Percentiles rank a stretch among this genome's conserved stretches.
Conservation (phyloP, 1,140 invertebrate species). For the Drosophila orosa region DNA sequence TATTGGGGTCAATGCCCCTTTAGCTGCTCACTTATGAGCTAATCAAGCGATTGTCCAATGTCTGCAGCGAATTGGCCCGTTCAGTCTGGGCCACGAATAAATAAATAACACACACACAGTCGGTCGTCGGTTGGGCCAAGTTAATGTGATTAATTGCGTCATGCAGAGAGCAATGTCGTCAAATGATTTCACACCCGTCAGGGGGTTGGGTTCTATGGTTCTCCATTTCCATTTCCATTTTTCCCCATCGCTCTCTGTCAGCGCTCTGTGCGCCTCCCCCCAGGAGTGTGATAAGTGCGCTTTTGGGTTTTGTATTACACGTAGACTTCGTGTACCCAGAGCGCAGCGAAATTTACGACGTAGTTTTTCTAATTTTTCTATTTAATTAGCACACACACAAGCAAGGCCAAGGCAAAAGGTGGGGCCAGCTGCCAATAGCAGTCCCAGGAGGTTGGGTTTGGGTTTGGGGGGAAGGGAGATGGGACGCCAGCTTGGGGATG, state of each 20-base stretch:
- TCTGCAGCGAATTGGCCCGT: conserved; percentile 30
- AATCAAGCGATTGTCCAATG: conserved; percentile 35
- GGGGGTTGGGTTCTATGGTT: conserved; percentile 7
- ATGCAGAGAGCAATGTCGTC: conserved; percentile 68
- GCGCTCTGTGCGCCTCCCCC: conserved; percentile 7
- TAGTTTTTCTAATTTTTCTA: conserved; percentile 80
- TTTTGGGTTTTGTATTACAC: conserved; percentile 71
- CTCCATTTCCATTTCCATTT: conserved; percentile 17
- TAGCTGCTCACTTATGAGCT: conserved; percentile 46
- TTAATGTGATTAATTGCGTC: conserved; percentile 79
- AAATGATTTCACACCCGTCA: conserved; percentile 75
- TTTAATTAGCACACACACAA: conserved; percentile 67
- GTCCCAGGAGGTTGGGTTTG: not conserved
- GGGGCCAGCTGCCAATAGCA: conserved; percentile 31
- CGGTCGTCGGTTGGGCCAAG: conserved; percentile 19
- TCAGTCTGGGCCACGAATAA: conserved; percentile 43
- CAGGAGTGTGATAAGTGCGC: conserved; percentile 72
- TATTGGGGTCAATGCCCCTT: conserved; percentile 43
- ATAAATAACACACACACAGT: conserved; percentile 37
- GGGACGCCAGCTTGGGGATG: conserved; percentile 1
- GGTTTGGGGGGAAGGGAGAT: no score
- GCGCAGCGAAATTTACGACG: conserved; percentile 66
- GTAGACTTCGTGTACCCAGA: conserved; percentile 34
- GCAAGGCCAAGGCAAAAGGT: conserved; percentile 24
- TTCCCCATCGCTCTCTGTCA: conserved; percentile 44